Evolutionary conservation across 2,888 invertebrate species (phyloP), one percentile per base, ranked within the genome.

Genomic region (Tenthredo mesomela): DNA sequence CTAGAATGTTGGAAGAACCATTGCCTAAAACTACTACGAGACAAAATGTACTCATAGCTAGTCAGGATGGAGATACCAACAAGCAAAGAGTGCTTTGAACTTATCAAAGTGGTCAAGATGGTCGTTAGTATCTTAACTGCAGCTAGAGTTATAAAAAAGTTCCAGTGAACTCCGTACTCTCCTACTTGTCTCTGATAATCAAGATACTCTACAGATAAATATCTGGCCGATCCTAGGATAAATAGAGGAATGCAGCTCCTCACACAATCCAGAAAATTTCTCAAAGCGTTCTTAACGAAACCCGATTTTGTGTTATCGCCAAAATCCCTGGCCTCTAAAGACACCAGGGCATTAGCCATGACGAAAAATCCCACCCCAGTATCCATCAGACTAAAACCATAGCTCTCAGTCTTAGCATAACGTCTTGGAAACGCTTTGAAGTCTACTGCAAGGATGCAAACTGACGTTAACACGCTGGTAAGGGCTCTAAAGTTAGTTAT

Each of bases 121-220:
- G 96, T 95, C 61, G 96, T 96, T 29, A 97, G 90, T 0, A 98
- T 92, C 93, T 97, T 98, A 25, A 98, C 96, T 65, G 96, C 93
- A 2, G 97, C 98, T 85, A 99, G 94, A 0, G 99, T 99, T 88
- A 98, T 96, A 93, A 99, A 99, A 92, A 99, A 99, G 93, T 99
- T 99, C 98, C 99, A 98, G 93, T 99, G 99, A 0, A 96, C 95
- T 0, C 99, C 99, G 94, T 99, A 99, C 93, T 99, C 99, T 0
- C 97, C 96, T 0, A 97, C 95, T 92, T 98, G 97, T 89, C 97
- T 97, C 85, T 97, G 97, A 93, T 99, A 99, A 88, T 97, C 95
- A 1, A 96, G 93, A 67, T 95, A 92, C 89, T 95, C 94, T 2
- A 96, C 92, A 21, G 94, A 92, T 3, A 96, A 82, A 87, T 95